phyloP scores from a whole-genome alignment of 2,888 invertebrate genomes.

The Cyaniris semiargus region DNA sequence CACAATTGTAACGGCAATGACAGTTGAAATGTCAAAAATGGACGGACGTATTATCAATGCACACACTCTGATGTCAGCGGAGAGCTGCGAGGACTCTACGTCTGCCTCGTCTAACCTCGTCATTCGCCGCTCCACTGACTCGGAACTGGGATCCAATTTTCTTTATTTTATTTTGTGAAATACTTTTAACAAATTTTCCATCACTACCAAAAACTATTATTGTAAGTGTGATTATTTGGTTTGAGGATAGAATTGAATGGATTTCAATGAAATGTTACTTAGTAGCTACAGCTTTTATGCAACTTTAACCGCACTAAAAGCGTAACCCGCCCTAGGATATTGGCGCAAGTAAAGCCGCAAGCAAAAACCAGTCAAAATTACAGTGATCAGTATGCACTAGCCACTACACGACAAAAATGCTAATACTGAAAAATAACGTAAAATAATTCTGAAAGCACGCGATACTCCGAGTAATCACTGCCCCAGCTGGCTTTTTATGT shows the following conservation, averaged over 20 bases:
- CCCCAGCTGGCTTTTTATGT: conserved; percentile 17
- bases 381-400: neutral
- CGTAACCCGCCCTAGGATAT: too few species aligned
- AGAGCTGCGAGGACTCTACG: neutral
- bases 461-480: conserved; percentile 6
- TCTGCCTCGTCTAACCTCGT: neutral
- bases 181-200: neutral
- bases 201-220: neutral
- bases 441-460: neutral
- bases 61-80: neutral
- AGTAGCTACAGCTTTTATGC: too few species aligned
- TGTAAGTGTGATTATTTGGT: neutral
- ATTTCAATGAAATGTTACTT: neutral
- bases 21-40: too few species aligned
- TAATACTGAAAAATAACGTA: neutral
- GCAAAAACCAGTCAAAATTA: neutral
- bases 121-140: conserved; percentile 7
- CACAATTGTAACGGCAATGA: too few species aligned
- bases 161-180: neutral
- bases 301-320: too few species aligned
- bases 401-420: neutral
- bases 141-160: conserved; percentile 3
- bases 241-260: neutral
- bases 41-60: neutral
- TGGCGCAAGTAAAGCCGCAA: too few species aligned